Percentiles rank a stretch among this genome's conserved stretches.
Conservation (phyloP, 2,113 vertebrate genomes). For the Phasianus colchicus region DNA sequence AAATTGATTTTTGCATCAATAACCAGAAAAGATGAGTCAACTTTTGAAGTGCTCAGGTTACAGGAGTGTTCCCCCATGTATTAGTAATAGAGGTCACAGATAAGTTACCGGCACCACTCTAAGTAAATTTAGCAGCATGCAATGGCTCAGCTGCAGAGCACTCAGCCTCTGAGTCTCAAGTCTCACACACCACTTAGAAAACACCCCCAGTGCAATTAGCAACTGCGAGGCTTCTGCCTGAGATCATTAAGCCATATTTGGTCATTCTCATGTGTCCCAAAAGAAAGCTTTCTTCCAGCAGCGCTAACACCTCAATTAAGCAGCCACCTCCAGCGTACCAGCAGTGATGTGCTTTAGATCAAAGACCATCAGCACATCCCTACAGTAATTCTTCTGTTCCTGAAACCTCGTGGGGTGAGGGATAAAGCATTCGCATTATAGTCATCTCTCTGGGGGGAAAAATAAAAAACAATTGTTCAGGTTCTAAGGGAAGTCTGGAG, state of each 20-base stretch:
- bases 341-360: neutral
- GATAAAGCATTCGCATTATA: neutral
- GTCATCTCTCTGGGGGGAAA: neutral
- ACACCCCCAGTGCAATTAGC: neutral
- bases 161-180: neutral
- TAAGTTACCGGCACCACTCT: neutral
- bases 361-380: neutral
- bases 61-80: neutral
- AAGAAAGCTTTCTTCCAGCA: neutral
- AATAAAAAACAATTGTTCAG: neutral
- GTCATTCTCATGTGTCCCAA: neutral
- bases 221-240: neutral
- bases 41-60: neutral
- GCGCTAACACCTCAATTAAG: neutral
- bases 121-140: neutral
- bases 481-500: neutral
- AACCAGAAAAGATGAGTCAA: neutral
- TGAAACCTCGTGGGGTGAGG: neutral
- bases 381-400: neutral
- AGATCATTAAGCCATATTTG: neutral
- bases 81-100: neutral
- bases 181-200: neutral
- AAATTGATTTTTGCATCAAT: neutral
- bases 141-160: neutral
- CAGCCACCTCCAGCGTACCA: neutral